Evolutionary conservation across 1,140 invertebrate genomes (phyloP).

Genomic region (Drosophila sucinea): DNA sequence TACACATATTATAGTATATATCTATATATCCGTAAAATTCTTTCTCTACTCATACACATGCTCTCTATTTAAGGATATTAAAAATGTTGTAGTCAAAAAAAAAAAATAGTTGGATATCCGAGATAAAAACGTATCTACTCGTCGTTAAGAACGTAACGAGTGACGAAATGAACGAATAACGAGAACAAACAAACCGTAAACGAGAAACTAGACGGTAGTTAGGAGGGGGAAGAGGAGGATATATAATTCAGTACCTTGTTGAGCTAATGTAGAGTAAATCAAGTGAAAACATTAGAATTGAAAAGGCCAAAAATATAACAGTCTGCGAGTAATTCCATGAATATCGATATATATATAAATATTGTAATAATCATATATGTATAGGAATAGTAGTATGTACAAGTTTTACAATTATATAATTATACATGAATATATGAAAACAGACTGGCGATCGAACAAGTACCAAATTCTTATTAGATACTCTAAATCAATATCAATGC

Average conservation of each 20-base stretch:
- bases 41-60: constrained; percentile 8
- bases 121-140: constrained; percentile 35
- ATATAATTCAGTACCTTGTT: constrained; percentile 76
- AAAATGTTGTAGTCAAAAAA: neutral
- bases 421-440: constrained; percentile 44
- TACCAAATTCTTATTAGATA: constrained; percentile 21
- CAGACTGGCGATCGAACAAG: constrained; percentile 35
- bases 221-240: constrained; percentile 59
- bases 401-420: constrained; percentile 6
- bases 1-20: neutral
- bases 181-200: constrained; percentile 57
- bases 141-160: constrained; percentile 5
- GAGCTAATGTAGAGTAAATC: constrained; percentile 83
- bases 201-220: constrained; percentile 53
- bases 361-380: constrained; percentile 58
- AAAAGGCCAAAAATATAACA: constrained; percentile 84
- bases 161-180: constrained; percentile 25
- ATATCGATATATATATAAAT: constrained; percentile 56
- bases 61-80: constrained; percentile 6
- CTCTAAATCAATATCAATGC: neutral
- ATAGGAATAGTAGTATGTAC: constrained; percentile 40
- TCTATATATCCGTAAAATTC: neutral
- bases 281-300: constrained; percentile 84
- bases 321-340: constrained; percentile 72
- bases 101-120: constrained; percentile 33